phyloP scores from a whole-genome alignment of 2,113 vertebrate genomes.

The Phasianus colchicus region DNA sequence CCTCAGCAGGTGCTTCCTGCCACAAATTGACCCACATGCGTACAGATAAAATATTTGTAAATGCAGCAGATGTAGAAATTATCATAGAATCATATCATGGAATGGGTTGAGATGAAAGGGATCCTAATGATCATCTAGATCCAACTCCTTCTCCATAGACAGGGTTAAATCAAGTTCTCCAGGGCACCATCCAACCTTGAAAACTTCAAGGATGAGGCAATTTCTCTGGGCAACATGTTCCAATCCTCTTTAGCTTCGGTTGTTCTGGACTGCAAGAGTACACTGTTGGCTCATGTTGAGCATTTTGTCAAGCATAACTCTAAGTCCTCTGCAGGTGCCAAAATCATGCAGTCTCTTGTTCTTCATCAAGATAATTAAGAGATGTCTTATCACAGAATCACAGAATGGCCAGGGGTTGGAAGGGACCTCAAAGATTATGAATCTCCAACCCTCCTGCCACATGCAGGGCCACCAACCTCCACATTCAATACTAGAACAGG shows the following conservation, averaged over 20 bases:
- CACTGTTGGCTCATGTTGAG: not conserved
- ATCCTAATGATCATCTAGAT: not conserved
- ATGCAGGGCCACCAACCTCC: no score
- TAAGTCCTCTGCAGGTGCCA: not conserved
- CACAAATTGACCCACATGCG: not conserved
- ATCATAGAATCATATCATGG: not conserved
- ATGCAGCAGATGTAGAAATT: not conserved
- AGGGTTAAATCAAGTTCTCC: not conserved
- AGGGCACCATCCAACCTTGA: not conserved
- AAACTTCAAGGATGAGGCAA: not conserved
- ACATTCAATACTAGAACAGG: no score
- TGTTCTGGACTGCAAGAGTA: not conserved
- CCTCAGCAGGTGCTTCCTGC: not conserved
- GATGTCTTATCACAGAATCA: not conserved
- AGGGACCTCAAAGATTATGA: no score
- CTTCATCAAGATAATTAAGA: not conserved
- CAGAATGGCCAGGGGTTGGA: no score
- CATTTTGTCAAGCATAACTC: not conserved
- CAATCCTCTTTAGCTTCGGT: not conserved
- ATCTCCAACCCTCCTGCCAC: no score
- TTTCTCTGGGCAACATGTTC: not conserved
- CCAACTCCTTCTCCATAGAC: not conserved
- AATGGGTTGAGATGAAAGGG: not conserved
- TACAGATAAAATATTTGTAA: not conserved
- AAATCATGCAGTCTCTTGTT: rapidly evolving